phyloP scores from a whole-genome alignment of 2,888 invertebrate genomes.

The Monopis laevigella region DNA sequence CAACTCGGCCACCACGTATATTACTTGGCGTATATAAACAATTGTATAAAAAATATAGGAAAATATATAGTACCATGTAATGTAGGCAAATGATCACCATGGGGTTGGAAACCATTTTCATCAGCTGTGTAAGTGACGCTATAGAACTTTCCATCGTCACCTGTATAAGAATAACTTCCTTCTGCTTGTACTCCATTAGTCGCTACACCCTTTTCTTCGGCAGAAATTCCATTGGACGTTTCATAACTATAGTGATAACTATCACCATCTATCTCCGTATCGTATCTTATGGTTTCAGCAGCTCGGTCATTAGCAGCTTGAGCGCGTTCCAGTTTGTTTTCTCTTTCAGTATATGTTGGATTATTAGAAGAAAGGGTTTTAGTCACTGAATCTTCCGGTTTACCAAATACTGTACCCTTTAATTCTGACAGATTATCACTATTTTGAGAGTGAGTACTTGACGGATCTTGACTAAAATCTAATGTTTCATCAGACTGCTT shows the following conservation, averaged over 20 bases:
- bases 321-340: slow-evolving; percentile 42
- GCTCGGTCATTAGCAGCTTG: slow-evolving; percentile 44
- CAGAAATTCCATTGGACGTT: slow-evolving; percentile 55
- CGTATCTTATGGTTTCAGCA: slow-evolving; percentile 46
- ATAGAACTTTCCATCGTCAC: slow-evolving; percentile 51
- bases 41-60: too few relatives aligned
- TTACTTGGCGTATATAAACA: too few relatives aligned
- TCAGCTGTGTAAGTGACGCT: slow-evolving; percentile 54
- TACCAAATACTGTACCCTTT: too few relatives aligned
- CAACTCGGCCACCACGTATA: too few relatives aligned
- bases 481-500: too few relatives aligned
- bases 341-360: too few relatives aligned
- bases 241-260: slow-evolving; percentile 49
- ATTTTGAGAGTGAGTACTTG: too few relatives aligned
- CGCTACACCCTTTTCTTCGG: slow-evolving; percentile 53
- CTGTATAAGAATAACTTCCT: slow-evolving; percentile 49
- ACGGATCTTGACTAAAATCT: too few relatives aligned
- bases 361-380: too few relatives aligned
- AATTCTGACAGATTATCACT: too few relatives aligned
- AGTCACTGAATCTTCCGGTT: too few relatives aligned
- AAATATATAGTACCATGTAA: too few relatives aligned
- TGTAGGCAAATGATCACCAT: slow-evolving; percentile 52
- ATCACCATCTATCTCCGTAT: slow-evolving; percentile 50
- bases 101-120: slow-evolving; percentile 51
- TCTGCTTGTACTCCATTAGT: slow-evolving; percentile 53